phyloP scores from a whole-genome alignment of 2,797 vertebrate species.

The Esox masquinongy region DNA sequence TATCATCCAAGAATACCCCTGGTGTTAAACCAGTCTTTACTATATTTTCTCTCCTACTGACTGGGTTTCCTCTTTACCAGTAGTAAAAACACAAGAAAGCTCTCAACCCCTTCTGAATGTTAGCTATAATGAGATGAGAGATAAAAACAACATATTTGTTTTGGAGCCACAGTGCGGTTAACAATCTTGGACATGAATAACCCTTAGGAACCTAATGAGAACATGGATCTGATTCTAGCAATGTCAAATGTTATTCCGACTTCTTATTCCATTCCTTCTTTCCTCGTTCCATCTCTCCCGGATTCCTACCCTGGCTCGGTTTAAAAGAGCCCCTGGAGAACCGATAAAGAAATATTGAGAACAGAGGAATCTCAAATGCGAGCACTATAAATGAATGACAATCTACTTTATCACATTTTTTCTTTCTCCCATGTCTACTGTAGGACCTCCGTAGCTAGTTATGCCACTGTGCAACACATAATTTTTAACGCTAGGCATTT shows the following conservation, averaged over 20 bases:
- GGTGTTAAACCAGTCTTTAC: conserved; percentile 30
- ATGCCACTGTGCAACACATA: conserved; percentile 68
- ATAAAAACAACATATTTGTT: neutral
- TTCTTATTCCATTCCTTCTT: neutral
- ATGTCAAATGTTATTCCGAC: neutral
- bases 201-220: neutral
- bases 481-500: conserved; percentile 65
- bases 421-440: conserved; percentile 16
- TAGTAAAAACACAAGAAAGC: too few species aligned
- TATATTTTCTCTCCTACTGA: conserved; percentile 26
- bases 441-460: conserved; percentile 56
- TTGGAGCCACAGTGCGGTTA: neutral
- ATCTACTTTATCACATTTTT: conserved; percentile 35
- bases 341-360: conserved; percentile 57
- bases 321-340: conserved; percentile 46
- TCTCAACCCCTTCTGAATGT: neutral
- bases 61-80: neutral
- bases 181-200: neutral
- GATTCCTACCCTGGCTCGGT: conserved; percentile 25
- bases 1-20: conserved; percentile 31
- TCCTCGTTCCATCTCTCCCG: conserved; percentile 19
- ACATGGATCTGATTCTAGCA: neutral
- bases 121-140: neutral
- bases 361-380: conserved; percentile 45
- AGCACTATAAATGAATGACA: conserved; percentile 55